Percentiles rank a stretch among this genome's conserved stretches.
Conservation (phyloP, 1,140 invertebrate species). For the Anthonomus grandis region DNA sequence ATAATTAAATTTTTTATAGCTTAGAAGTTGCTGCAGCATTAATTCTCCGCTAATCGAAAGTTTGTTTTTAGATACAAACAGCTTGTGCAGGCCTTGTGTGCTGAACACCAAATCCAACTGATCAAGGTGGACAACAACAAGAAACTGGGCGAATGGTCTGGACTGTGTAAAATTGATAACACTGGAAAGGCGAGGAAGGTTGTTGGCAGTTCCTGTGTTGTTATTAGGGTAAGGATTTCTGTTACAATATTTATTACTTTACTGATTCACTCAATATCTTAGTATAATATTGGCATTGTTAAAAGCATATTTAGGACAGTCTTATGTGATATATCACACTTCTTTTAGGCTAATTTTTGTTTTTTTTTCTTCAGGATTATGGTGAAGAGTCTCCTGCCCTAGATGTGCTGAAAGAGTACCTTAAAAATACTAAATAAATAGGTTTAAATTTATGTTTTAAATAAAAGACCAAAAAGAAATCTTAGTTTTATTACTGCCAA, state of each 20-base stretch:
- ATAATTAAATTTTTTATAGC: neutral
- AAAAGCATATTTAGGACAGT: too few relatives aligned
- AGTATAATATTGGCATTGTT: too few relatives aligned
- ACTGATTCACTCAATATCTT: neutral
- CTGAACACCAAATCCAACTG: slow-evolving; percentile 95
- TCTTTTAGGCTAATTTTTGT: slow-evolving; percentile 17
- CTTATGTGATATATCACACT: too few relatives aligned
- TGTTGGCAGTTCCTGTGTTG: slow-evolving; percentile 97
- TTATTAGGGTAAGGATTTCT: slow-evolving; percentile 73
- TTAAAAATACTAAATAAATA: slow-evolving; percentile 53
- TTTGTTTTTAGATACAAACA: slow-evolving; percentile 73
- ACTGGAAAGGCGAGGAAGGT: slow-evolving; percentile 98
- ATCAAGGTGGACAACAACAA: slow-evolving; percentile 98
- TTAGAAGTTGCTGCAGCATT: neutral
- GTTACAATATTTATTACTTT: neutral
- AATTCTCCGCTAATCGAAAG: neutral
- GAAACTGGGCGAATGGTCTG: slow-evolving; percentile 98
- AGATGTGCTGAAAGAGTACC: slow-evolving; percentile 89
- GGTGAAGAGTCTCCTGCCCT: slow-evolving; percentile 93
- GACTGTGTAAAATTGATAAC: slow-evolving; percentile 98
- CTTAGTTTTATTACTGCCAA: too few relatives aligned
- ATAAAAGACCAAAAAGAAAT: too few relatives aligned
- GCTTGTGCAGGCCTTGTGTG: slow-evolving; percentile 96
- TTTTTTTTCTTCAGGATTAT: slow-evolving; percentile 73
- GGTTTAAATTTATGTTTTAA: slow-evolving; percentile 27